Conservation (phyloP, 1,140 invertebrate genomes). For the Drosophila athabasca region DNA sequence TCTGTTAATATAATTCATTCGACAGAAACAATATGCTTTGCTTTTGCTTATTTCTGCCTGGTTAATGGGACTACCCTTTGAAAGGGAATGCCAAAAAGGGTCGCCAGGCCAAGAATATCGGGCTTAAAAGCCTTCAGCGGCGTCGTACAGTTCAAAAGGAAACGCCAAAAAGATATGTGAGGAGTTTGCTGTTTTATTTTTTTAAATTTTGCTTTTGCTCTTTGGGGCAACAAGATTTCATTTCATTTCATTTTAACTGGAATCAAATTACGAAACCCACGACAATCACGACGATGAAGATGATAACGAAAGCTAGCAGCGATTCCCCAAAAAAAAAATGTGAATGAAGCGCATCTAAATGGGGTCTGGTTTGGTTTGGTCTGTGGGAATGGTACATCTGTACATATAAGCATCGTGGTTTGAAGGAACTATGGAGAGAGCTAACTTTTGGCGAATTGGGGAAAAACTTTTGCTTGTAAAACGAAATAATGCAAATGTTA, state of each 20-base stretch:
- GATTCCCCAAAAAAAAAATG: slow-evolving; percentile 22
- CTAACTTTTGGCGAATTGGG: background rate
- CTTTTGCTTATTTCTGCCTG: no score
- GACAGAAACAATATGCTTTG: no score
- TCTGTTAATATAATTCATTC: no score
- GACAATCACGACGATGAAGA: slow-evolving; percentile 42
- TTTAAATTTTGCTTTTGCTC: slow-evolving; percentile 30
- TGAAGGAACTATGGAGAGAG: no score
- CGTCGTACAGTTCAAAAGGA: slow-evolving; percentile 56
- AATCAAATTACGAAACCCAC: slow-evolving; percentile 78
- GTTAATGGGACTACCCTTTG: background rate
- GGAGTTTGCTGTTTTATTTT: slow-evolving; percentile 31
- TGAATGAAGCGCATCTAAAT: slow-evolving; percentile 24
- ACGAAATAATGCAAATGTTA: no score
- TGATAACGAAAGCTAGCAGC: slow-evolving; percentile 24
- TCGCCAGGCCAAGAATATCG: slow-evolving; percentile 21
- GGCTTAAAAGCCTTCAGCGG: slow-evolving; percentile 47
- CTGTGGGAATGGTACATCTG: slow-evolving; percentile 9
- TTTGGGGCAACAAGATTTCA: slow-evolving; percentile 71
- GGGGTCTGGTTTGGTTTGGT: background rate
- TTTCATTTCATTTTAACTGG: slow-evolving; percentile 75
- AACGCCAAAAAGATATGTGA: slow-evolving; percentile 57
- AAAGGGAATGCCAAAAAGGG: slow-evolving; percentile 37
- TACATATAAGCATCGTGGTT: no score
- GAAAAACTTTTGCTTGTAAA: slow-evolving; percentile 5